These are phyloP conservation scores for Biston betularia DNA, from an alignment of 2,888 invertebrate genomes.

Conservation along the genomic window DNA sequence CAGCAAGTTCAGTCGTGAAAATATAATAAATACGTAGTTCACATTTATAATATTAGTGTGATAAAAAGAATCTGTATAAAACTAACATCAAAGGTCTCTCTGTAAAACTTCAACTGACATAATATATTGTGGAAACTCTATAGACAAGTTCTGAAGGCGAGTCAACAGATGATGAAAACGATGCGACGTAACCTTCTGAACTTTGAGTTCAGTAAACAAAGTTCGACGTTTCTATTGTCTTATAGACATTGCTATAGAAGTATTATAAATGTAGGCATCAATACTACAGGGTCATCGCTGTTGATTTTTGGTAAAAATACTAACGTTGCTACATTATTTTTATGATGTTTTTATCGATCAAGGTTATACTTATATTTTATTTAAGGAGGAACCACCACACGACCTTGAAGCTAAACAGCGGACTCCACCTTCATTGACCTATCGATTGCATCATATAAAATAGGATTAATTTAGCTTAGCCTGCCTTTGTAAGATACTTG, in stretches of 20 bases:
- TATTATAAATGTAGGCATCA: constrained; percentile 1
- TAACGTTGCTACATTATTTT: background rate
- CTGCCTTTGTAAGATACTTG: too few relatives aligned
- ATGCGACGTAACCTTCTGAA: constrained; percentile 22
- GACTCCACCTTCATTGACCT: too few relatives aligned
- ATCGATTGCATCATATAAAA: too few relatives aligned
- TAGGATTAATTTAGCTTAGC: too few relatives aligned
- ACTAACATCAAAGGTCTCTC: constrained; percentile 10
- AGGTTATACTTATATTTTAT: background rate
- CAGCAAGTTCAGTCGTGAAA: background rate
- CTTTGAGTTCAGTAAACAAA: constrained; percentile 24
- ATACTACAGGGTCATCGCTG: constrained; percentile 9
- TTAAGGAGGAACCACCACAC: too few relatives aligned
- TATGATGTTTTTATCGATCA: background rate
- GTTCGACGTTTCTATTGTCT: constrained; percentile 18
- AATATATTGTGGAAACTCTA: constrained; percentile 15
- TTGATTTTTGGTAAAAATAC: background rate
- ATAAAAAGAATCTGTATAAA: constrained; percentile 23
- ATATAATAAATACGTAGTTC: background rate
- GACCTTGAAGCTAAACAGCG: too few relatives aligned
- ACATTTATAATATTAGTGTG: constrained; percentile 2
- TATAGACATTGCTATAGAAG: constrained; percentile 17
- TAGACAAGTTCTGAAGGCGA: constrained; percentile 16
- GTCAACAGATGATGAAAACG: constrained; percentile 22
- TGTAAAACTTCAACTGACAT: constrained; percentile 7